phyloP scores from a whole-genome alignment of 2,113 vertebrate genomes.

The Chiloscyllium plagiosum region DNA sequence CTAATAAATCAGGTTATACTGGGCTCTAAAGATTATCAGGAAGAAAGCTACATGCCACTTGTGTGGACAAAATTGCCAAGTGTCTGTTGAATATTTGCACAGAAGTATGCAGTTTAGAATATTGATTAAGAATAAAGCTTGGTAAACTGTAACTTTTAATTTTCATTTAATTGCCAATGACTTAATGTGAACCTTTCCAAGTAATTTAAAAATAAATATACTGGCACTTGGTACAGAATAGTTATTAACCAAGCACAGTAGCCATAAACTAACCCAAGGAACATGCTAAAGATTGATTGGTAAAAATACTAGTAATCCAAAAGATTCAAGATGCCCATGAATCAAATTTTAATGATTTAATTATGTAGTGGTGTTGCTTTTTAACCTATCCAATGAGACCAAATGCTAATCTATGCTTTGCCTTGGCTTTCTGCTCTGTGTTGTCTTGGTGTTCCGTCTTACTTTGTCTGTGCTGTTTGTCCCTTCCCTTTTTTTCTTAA shows the following conservation, averaged over 20 bases:
- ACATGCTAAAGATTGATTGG: constrained; percentile 11
- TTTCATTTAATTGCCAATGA: too few species aligned
- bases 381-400: constrained; percentile 39
- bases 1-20: not conserved
- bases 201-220: not conserved
- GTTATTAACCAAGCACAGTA: not conserved
- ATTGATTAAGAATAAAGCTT: not conserved
- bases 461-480: constrained; percentile 71
- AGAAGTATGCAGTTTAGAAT: not conserved
- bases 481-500: constrained; percentile 63
- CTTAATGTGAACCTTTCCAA: too few species aligned
- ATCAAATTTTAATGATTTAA: constrained; percentile 35
- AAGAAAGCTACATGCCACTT: not conserved
- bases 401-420: constrained; percentile 41
- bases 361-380: constrained; percentile 36
- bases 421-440: constrained; percentile 48
- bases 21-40: not conserved
- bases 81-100: not conserved
- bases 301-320: constrained; percentile 28
- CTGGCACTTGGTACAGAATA: not conserved
- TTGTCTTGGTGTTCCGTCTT: constrained; percentile 56
- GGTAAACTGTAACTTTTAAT: not conserved
- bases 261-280: not conserved
- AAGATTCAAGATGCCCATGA: constrained; percentile 31
- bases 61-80: not conserved